Percentiles rank a stretch among this genome's conserved stretches.
Conservation (phyloP, 2,113 vertebrate species). For the Formicarius rufipectus region DNA sequence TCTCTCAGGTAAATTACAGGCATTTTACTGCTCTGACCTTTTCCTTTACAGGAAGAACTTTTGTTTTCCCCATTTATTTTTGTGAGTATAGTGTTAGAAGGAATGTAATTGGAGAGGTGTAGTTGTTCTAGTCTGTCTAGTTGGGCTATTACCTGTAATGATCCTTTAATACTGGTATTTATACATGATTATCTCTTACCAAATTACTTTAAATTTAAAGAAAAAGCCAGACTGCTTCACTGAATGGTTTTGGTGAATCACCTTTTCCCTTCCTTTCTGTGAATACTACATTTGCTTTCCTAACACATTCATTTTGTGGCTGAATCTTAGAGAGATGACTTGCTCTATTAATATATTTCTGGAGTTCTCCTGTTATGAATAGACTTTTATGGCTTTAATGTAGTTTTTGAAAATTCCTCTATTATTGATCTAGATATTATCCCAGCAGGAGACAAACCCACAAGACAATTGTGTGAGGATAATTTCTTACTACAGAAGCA, state of each 20-base stretch:
- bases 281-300: slow-evolving; percentile 40
- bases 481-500: slow-evolving; percentile 75
- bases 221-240: slow-evolving; percentile 6
- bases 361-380: slow-evolving; percentile 63
- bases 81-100: background rate
- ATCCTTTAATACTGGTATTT: slow-evolving; percentile 28
- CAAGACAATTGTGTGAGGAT: slow-evolving; percentile 71
- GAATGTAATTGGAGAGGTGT: background rate
- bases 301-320: slow-evolving; percentile 51
- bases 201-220: slow-evolving; percentile 30
- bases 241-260: slow-evolving; percentile 36
- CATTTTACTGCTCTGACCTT: slow-evolving; percentile 56
- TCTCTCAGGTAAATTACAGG: slow-evolving; percentile 43
- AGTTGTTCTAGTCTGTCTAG: slow-evolving; percentile 5
- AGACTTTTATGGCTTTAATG: slow-evolving; percentile 72
- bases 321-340: slow-evolving; percentile 50
- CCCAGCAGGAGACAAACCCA: slow-evolving; percentile 71
- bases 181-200: slow-evolving; percentile 16
- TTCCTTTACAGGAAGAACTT: slow-evolving; percentile 34
- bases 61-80: slow-evolving; percentile 29
- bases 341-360: slow-evolving; percentile 70
- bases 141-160: slow-evolving; percentile 27
- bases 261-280: slow-evolving; percentile 10
- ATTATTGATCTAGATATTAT: slow-evolving; percentile 79
- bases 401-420: slow-evolving; percentile 73